These are phyloP conservation scores for Crenichthys baileyi DNA, from an alignment of 2,797 vertebrate genomes.

Conservation along the genomic window DNA sequence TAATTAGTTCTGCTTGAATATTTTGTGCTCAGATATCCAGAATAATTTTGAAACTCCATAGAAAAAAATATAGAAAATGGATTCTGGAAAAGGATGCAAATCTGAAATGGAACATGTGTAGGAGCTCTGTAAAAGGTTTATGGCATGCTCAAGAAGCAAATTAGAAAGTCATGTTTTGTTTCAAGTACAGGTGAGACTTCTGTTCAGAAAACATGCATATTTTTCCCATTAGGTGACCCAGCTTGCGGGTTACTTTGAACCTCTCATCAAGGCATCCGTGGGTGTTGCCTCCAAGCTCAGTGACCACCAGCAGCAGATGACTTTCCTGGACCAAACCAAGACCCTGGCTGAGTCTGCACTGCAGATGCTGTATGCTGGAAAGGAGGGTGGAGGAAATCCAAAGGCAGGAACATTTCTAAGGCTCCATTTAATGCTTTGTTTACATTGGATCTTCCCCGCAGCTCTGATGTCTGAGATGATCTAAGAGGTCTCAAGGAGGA, in stretches of 20 bases:
- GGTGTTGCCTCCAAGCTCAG: constrained; percentile 92
- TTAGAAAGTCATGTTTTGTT: neutral
- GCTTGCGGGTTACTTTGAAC: constrained; percentile 95
- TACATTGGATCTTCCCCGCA: neutral
- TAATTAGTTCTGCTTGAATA: too few species aligned
- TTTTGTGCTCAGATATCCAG: neutral
- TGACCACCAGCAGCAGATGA: constrained; percentile 99
- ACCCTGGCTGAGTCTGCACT: constrained; percentile 95
- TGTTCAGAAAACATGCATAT: neutral
- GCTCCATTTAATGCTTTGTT: neutral
- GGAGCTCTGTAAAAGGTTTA: neutral
- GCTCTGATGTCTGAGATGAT: neutral
- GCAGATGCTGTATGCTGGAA: constrained; percentile 98
- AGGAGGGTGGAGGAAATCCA: constrained; percentile 97
- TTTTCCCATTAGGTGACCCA: constrained; percentile 86
- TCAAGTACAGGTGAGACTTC: neutral
- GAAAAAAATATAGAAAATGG: neutral
- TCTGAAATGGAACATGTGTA: neutral
- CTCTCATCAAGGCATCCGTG: constrained; percentile 90
- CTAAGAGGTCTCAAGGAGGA: neutral
- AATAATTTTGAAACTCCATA: neutral
- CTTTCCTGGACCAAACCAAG: constrained; percentile 97
- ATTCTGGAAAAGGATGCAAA: neutral
- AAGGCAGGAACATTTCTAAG: constrained; percentile 80
- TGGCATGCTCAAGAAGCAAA: neutral